A percentile compares a stretch with the other conserved stretches of the same genome.
Conservation (phyloP, 2,113 vertebrate species). For the Apteryx mantelli region DNA sequence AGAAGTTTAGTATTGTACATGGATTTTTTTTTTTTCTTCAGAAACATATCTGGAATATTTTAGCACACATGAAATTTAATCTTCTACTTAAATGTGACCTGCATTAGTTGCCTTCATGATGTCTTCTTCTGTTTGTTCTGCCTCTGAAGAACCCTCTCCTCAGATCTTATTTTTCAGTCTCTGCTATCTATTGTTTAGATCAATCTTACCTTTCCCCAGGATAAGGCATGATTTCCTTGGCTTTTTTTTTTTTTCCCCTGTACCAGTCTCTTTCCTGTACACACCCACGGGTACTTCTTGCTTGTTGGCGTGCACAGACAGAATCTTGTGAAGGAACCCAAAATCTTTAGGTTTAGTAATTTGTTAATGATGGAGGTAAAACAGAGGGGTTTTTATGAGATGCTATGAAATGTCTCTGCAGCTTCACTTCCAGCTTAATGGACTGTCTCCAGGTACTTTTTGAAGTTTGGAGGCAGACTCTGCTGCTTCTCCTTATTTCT, state of each 20-base stretch:
- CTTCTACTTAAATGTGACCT: not conserved
- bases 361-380: not conserved
- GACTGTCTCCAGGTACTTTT: not conserved
- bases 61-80: not conserved
- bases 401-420: not conserved
- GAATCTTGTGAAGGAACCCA: not conserved
- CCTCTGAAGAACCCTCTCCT: not conserved
- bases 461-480: not conserved
- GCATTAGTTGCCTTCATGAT: accelerated
- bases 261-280: not conserved
- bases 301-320: not conserved
- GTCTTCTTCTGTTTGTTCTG: not conserved
- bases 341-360: not conserved
- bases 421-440: not conserved
- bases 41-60: not conserved
- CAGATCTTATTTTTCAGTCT: not conserved
- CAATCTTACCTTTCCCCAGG: not conserved
- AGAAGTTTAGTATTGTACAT: not conserved
- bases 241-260: not conserved
- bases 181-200: accelerated
- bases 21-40: not conserved
- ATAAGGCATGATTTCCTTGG: not conserved
- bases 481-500: not conserved
- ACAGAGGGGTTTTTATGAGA: not conserved
- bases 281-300: not conserved